Evolutionary conservation across 2,888 invertebrate genomes (phyloP).

Genomic region (Portevinia maculata): DNA sequence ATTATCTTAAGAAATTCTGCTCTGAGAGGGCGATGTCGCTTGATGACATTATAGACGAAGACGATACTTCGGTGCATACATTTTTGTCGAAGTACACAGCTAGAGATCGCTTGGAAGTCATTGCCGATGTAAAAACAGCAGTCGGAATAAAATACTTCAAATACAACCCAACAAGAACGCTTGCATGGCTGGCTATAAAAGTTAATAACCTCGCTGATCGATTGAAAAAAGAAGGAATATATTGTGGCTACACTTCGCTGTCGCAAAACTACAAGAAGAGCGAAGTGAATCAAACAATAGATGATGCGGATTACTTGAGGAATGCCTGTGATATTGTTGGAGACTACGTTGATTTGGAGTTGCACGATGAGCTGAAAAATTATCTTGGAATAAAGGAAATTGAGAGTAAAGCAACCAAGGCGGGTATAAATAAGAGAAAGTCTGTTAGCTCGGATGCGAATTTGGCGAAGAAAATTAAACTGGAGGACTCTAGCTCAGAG

Average conservation of each 20-base stretch:
- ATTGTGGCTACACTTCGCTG: constrained; percentile 89
- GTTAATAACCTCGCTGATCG: constrained; percentile 85
- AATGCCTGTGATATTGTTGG: constrained; percentile 90
- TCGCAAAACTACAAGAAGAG: constrained; percentile 91
- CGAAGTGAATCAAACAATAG: constrained; percentile 83
- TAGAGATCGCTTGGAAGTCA: constrained; percentile 75
- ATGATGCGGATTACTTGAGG: constrained; percentile 79
- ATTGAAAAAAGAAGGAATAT: constrained; percentile 83
- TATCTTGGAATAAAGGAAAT: constrained; percentile 85
- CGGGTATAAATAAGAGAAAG: constrained; percentile 83
- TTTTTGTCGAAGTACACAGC: constrained; percentile 81
- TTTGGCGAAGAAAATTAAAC: constrained; percentile 82
- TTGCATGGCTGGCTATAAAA: constrained; percentile 90
- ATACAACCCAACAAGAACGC: constrained; percentile 90
- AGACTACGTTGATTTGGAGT: constrained; percentile 89
- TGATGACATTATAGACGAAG: constrained; percentile 88
- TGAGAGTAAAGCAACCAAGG: constrained; percentile 81
- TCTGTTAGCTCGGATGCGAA: constrained; percentile 80
- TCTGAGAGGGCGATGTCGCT: constrained; percentile 87
- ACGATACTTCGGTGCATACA: constrained; percentile 86
- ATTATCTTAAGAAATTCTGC: constrained; percentile 89
- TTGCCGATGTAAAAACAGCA: constrained; percentile 81
- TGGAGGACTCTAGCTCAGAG: constrained; percentile 77
- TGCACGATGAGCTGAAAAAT: constrained; percentile 86
- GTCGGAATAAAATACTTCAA: constrained; percentile 90